Conservation (phyloP, 1,140 invertebrate genomes). For the Neocloeon triangulifer region DNA sequence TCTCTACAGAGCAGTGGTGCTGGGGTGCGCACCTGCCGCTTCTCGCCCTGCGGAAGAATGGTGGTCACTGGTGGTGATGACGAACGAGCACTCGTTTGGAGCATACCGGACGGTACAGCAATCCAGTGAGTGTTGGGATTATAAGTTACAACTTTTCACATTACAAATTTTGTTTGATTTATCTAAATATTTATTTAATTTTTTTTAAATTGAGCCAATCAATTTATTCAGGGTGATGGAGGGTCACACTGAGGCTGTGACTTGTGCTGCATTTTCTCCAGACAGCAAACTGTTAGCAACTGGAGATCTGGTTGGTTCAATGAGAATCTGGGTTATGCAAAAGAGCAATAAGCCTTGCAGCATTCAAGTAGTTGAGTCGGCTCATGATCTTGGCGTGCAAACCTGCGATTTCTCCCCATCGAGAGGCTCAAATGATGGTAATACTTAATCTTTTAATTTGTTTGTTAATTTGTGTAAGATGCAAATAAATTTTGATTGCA, state of each 20-base stretch:
- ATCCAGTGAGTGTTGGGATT: too few relatives aligned
- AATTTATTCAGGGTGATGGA: conserved; percentile 19
- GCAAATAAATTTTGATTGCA: conserved; percentile 31
- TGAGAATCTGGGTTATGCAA: conserved; percentile 29
- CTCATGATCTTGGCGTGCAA: conserved; percentile 46
- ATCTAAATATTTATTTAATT: not conserved
- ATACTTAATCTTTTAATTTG: not conserved
- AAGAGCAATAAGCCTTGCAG: conserved; percentile 1
- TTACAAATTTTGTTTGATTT: not conserved
- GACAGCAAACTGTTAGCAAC: conserved; percentile 37
- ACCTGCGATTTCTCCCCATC: conserved; percentile 34
- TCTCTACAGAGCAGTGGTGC: conserved; percentile 18
- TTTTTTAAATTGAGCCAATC: conserved; percentile 1
- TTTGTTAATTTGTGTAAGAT: not conserved
- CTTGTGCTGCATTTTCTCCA: conserved; percentile 34
- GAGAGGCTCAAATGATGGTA: not conserved
- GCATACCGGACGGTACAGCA: conserved; percentile 18
- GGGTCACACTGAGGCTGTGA: conserved; percentile 30
- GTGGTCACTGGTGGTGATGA: conserved; percentile 50
- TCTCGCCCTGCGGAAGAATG: conserved; percentile 34
- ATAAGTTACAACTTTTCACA: conserved; percentile 1
- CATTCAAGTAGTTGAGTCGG: conserved; percentile 21
- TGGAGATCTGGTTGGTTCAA: conserved; percentile 35
- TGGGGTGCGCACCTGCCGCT: conserved; percentile 30
- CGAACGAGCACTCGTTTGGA: conserved; percentile 42